Evolutionary conservation across 2,113 vertebrate species (phyloP).

Genomic region (Oryzias woworae): DNA sequence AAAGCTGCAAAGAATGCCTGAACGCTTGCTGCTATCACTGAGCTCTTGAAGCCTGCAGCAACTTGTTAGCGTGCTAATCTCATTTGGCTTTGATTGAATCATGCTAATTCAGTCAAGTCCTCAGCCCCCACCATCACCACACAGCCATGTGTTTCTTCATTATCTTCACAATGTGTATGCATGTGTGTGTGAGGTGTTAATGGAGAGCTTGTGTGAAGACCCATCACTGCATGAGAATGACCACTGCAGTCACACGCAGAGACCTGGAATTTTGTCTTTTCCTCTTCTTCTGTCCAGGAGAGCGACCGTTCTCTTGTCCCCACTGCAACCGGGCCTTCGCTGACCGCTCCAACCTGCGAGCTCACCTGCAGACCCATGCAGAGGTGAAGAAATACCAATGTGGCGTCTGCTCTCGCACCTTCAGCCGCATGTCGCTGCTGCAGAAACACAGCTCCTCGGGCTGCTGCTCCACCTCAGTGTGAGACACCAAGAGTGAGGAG

Average conservation of each 20-base stretch:
- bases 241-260: not conserved
- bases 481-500: conserved; percentile 28
- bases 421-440: conserved; percentile 95
- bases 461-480: conserved; percentile 81
- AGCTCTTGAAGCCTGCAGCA: conserved; percentile 56
- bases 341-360: conserved; percentile 95
- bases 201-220: conserved; percentile 28
- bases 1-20: conserved; percentile 52
- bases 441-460: conserved; percentile 93
- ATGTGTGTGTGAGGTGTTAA: conserved; percentile 48
- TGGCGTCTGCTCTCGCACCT: conserved; percentile 89
- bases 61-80: conserved; percentile 70
- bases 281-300: conserved; percentile 74
- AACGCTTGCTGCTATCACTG: conserved; percentile 46
- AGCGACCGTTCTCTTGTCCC: conserved; percentile 95
- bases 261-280: conserved; percentile 20
- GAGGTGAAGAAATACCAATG: conserved; percentile 98
- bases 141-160: conserved; percentile 49
- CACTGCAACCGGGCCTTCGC: conserved; percentile 96
- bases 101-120: conserved; percentile 66
- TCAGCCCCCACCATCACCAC: conserved; percentile 43
- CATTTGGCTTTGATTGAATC: conserved; percentile 69
- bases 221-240: conserved; percentile 1
- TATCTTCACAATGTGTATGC: conserved; percentile 42
- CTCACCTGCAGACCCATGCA: conserved; percentile 96